phyloP scores from a whole-genome alignment of 2,113 vertebrate genomes.

The Ahaetulla prasina region DNA sequence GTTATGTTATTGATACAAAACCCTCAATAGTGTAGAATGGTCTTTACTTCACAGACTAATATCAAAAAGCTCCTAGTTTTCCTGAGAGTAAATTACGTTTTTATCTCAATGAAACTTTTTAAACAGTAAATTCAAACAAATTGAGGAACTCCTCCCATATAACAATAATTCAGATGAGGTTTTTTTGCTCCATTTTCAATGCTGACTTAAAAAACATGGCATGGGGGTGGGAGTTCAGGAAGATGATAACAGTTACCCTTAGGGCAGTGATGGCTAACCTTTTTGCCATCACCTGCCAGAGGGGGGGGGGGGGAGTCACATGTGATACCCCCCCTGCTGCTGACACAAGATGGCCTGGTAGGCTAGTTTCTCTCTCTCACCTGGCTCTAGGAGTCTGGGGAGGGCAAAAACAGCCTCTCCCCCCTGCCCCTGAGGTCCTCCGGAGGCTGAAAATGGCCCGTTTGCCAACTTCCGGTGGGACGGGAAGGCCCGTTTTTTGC shows the following conservation, averaged over 20 bases:
- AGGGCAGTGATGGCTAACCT: too few relatives aligned
- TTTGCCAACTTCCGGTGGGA: too few relatives aligned
- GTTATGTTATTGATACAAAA: not conserved
- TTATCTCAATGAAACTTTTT: not conserved
- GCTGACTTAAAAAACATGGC: not conserved
- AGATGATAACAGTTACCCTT: not conserved
- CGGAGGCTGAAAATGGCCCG: too few relatives aligned
- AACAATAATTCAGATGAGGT: not conserved
- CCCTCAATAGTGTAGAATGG: not conserved
- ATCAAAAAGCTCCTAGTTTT: not conserved
- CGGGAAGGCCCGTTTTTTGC: too few relatives aligned
- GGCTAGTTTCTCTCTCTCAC: too few relatives aligned
- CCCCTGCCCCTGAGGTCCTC: too few relatives aligned
- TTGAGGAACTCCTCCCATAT: not conserved
- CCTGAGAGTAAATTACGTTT: not conserved
- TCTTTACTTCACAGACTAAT: not conserved
- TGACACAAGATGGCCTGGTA: too few relatives aligned
- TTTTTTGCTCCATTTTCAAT: not conserved
- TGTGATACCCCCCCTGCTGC: too few relatives aligned
- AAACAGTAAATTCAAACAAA: not conserved
- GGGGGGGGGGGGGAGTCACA: too few relatives aligned
- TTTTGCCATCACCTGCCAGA: too few relatives aligned
- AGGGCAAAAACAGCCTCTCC: too few relatives aligned
- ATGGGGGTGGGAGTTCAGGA: not conserved
- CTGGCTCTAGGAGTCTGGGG: too few relatives aligned